These are phyloP conservation scores for Clamator glandarius DNA, from an alignment of 2,797 vertebrate genomes.

Conservation along the genomic window DNA sequence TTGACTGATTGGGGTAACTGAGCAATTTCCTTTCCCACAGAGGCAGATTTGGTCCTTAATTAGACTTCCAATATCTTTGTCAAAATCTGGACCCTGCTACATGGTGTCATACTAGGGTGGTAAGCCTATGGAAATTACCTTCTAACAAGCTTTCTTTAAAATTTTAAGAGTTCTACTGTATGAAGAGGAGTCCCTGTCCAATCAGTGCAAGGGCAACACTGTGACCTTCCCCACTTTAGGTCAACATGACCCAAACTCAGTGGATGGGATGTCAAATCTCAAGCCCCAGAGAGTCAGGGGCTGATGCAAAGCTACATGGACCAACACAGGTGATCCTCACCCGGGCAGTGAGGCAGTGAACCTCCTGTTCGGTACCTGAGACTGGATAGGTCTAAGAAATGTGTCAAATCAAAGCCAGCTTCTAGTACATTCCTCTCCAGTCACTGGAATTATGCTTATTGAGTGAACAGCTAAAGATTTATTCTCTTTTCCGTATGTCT, in stretches of 20 bases:
- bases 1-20: not conserved
- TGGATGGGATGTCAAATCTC: not conserved
- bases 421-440: not conserved
- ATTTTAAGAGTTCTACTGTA: not conserved
- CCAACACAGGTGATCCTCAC: not conserved
- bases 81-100: not conserved
- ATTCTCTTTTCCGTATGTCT: not conserved
- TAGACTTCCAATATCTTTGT: not conserved
- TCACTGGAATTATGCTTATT: not conserved
- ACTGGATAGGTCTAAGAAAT: not conserved
- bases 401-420: not conserved
- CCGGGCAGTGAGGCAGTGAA: accelerated
- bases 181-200: not conserved
- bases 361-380: not conserved
- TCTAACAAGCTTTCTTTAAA: not conserved
- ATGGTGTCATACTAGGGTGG: not conserved
- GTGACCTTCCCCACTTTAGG: not conserved
- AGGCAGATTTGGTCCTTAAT: not conserved
- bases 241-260: not conserved
- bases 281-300: not conserved
- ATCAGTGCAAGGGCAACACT: not conserved
- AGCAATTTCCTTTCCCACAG: not conserved
- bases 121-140: not conserved
- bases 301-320: not conserved
- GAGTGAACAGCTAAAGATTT: not conserved